Conservation (phyloP, 2,888 invertebrate genomes). For the Nomada fucata region DNA sequence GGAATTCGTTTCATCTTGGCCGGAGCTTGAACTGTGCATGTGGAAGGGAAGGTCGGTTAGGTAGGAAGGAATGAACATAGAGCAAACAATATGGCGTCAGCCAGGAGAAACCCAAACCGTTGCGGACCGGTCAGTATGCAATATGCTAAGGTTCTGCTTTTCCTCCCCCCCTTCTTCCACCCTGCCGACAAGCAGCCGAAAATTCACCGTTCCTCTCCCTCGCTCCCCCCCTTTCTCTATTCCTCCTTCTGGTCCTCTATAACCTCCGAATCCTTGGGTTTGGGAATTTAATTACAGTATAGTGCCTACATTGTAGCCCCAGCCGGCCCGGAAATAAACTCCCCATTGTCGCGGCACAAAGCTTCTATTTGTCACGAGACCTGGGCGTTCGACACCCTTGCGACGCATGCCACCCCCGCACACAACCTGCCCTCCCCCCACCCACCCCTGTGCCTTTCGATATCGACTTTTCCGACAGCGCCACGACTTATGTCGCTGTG, state of each 20-base stretch:
- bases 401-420: conserved; percentile 64
- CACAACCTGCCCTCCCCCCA: conserved; percentile 56
- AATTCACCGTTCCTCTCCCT: conserved; percentile 60
- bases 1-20: conserved; percentile 79
- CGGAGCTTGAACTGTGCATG: conserved; percentile 55
- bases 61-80: conserved; percentile 78
- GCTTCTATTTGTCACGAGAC: conserved; percentile 83
- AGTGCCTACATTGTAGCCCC: conserved; percentile 84
- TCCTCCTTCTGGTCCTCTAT: conserved; percentile 71
- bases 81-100: conserved; percentile 82
- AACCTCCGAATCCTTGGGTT: conserved; percentile 81
- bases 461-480: conserved; percentile 70
- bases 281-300: conserved; percentile 84
- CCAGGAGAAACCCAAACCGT: conserved; percentile 73
- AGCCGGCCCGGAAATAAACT: conserved; percentile 84
- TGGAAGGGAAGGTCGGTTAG: conserved; percentile 64
- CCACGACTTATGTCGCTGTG: conserved; percentile 62
- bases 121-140: conserved; percentile 83
- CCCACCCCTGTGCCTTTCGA: conserved; percentile 60
- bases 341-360: conserved; percentile 84
- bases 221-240: conserved; percentile 60
- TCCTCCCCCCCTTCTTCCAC: conserved; percentile 40
- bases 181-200: conserved; percentile 58
- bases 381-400: conserved; percentile 76
- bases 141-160: conserved; percentile 81